Evolutionary conservation across 2,113 vertebrate genomes (phyloP).

Genomic region (Malurus elegans): DNA sequence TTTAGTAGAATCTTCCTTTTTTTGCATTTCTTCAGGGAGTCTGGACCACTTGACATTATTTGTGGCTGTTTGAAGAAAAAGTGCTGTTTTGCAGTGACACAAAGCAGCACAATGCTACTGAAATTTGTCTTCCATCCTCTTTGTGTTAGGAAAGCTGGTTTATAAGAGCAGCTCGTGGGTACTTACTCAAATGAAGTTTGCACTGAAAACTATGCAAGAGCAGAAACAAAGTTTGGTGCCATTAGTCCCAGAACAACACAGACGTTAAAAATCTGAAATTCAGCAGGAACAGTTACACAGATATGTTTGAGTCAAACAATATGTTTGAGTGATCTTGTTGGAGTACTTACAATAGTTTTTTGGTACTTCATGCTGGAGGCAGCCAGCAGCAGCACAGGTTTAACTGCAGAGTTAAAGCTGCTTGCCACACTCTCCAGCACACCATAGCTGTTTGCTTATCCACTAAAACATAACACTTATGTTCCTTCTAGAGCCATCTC

Average conservation of each 20-base stretch:
- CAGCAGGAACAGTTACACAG: neutral
- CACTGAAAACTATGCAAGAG: neutral
- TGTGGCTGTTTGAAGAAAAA: neutral
- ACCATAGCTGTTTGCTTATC: neutral
- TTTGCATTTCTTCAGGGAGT: neutral
- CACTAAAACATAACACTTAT: neutral
- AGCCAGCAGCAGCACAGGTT: neutral
- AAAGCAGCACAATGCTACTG: neutral
- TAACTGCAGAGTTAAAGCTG: neutral
- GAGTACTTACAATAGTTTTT: neutral
- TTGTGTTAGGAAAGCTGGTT: neutral
- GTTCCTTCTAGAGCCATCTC: neutral
- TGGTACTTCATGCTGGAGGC: neutral
- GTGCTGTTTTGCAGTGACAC: neutral
- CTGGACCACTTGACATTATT: neutral
- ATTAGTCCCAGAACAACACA: neutral
- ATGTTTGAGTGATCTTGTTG: neutral
- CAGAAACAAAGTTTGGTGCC: neutral
- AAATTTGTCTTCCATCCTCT: neutral
- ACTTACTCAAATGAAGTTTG: neutral
- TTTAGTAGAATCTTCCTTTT: neutral
- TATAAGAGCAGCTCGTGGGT: neutral
- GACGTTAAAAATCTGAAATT: neutral
- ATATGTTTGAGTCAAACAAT: neutral
- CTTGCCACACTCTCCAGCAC: neutral